phyloP scores from a whole-genome alignment of 2,888 invertebrate species.

The Argyra leucocephala region DNA sequence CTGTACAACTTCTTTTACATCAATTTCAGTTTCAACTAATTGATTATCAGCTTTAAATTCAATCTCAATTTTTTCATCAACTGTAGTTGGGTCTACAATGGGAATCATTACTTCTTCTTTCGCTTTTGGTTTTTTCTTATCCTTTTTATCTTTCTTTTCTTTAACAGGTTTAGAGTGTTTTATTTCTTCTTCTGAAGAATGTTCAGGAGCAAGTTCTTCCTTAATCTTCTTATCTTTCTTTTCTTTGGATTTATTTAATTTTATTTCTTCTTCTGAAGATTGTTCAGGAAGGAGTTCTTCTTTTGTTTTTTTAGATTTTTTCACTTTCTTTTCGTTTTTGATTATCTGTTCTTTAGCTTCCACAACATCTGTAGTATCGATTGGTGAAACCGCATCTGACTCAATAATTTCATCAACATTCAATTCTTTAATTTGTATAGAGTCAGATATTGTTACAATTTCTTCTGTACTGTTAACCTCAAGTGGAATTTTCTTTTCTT shows the following conservation, averaged over 20 bases:
- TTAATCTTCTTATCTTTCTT: conserved; percentile 10
- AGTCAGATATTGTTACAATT: conserved; percentile 12
- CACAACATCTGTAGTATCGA: neutral
- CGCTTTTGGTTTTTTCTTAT: neutral
- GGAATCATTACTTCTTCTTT: neutral
- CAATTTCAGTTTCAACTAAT: neutral
- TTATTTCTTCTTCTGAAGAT: conserved; percentile 18
- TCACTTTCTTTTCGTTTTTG: conserved; percentile 15
- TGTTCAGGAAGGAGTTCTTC: conserved; percentile 11
- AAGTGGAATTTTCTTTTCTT: conserved; percentile 17
- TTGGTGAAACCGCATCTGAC: neutral
- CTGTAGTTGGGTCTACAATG: neutral
- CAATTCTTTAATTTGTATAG: conserved; percentile 11
- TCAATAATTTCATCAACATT: neutral
- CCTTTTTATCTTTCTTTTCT: conserved; percentile 15
- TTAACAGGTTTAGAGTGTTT: conserved; percentile 15
- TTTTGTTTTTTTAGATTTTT: conserved; percentile 9
- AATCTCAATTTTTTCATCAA: conserved; percentile 9
- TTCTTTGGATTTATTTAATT: no score
- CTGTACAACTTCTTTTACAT: no score
- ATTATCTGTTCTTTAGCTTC: conserved; percentile 9
- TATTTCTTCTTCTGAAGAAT: conserved; percentile 18
- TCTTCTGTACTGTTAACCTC: conserved; percentile 18
- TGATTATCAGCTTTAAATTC: neutral
- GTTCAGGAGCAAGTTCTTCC: conserved; percentile 10